Percentiles rank a stretch among this genome's conserved stretches.
Conservation (phyloP, 92 coral and sea anemone genomes). For the Parazoanthus atlanticus region DNA sequence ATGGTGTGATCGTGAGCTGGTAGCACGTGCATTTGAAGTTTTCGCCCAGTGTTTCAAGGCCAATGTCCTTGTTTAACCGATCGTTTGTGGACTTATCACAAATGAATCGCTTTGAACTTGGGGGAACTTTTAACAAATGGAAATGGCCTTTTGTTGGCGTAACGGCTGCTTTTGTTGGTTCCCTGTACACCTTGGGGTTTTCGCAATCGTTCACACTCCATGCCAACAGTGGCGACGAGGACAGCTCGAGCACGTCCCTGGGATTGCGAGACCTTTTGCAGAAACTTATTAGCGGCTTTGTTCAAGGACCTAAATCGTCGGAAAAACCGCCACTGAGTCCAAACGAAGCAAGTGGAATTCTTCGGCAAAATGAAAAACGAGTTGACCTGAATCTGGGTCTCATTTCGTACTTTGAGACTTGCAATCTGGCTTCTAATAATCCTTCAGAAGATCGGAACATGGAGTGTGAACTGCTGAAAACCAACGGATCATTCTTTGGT, state of each 20-base stretch:
- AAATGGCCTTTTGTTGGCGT: conserved; percentile 91
- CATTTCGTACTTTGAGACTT: conserved; percentile 87
- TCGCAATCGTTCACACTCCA: conserved; percentile 43
- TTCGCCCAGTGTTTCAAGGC: no score
- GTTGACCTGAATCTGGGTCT: conserved; percentile 82
- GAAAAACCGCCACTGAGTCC: conserved; percentile 87
- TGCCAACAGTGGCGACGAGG: conserved; percentile 58
- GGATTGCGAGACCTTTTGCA: conserved; percentile 86
- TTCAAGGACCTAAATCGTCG: conserved; percentile 71
- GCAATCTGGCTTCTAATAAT: conserved; percentile 84
- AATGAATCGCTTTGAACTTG: conserved; percentile 82
- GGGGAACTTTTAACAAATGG: conserved; percentile 80
- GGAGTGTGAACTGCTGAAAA: conserved; percentile 68
- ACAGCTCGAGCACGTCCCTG: conserved; percentile 45
- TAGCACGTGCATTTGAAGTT: background rate
- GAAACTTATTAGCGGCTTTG: conserved; percentile 80
- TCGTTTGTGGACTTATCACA: conserved; percentile 38
- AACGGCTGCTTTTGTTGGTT: conserved; percentile 89
- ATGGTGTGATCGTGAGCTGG: no score
- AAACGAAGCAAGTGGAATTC: conserved; percentile 76
- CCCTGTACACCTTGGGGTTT: conserved; percentile 83
- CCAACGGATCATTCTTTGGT: conserved; percentile 83
- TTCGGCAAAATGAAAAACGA: conserved; percentile 79
- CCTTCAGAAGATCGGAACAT: conserved; percentile 93
- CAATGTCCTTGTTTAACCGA: conserved; percentile 11